Base-by-base conservation (phyloP, 2,797 vertebrate genomes). In the Gobionotothen gibberifrons region DNA sequence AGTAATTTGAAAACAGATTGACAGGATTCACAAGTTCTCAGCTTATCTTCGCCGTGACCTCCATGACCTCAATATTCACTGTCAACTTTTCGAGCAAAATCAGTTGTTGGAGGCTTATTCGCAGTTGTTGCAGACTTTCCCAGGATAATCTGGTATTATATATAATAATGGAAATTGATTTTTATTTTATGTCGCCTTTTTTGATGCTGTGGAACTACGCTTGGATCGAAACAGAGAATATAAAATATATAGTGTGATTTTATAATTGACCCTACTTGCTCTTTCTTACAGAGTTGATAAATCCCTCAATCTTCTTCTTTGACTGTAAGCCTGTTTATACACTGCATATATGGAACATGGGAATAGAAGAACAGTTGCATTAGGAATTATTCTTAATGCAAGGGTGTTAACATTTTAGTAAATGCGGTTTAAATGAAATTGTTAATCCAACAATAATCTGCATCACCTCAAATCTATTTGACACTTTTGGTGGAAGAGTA, bases 1-100 rank as follows among this genome's bases (percentile, higher is more conserved):
- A 43, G 89, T 88, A 90, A 90, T 92, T 91, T 87, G 77, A 89
- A 91, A 92, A 89, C 85, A 90, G 85, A 90, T 86, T 84, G 86
- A 83, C 85, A 74, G 87, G 87, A 92, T 92, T 91, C 91, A 88
- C 89, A 87, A 89, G 77, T 91, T 91, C 78, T 80, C 79, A 74
- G 78, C 84, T 87, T 82, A 80, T 84, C 82, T 78, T 70, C 15
- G 29, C 78, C 2, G 9, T 90, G 90, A 93, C 90, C 90, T 63
- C 76, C 7, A 74, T 79, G 91, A 90, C 91, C 90, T 88, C 83
- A 69, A 85, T 85, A 85, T 90, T 80, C 74, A 72, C 88, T 72
- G 84, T 90, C 81, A 90, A 90, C 85, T 86, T 90, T 76, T 79
- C 62, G 62, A 85, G 83, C 65, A 49, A 87, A 88, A 84, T 76